These are phyloP conservation scores for Phyllostomus hastatus DNA, from an alignment of 2,113 vertebrate species.

Conservation along the genomic window DNA sequence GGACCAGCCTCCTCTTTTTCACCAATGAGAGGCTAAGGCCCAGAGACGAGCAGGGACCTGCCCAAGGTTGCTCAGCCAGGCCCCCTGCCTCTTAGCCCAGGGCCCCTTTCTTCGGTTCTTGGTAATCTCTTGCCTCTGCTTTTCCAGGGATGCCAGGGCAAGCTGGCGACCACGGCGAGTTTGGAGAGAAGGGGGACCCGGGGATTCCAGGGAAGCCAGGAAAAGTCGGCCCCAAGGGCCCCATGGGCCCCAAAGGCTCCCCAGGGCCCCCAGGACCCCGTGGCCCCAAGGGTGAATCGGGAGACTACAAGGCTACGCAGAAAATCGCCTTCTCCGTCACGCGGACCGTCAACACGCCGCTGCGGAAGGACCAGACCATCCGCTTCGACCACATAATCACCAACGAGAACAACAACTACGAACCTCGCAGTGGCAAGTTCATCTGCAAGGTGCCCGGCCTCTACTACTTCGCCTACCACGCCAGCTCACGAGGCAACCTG, in stretches of 20 bases:
- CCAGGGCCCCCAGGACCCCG: constrained; percentile 66
- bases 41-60: not conserved
- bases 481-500: constrained; percentile 78
- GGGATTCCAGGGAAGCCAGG: constrained; percentile 80
- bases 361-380: constrained; percentile 61
- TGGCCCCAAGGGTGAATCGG: constrained; percentile 73
- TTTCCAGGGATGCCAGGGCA: constrained; percentile 77
- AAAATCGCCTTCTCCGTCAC: constrained; percentile 82
- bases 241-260: constrained; percentile 44
- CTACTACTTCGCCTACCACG: constrained; percentile 89
- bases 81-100: not conserved
- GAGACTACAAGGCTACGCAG: constrained; percentile 71
- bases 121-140: not conserved
- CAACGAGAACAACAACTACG: constrained; percentile 69
- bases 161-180: constrained; percentile 29
- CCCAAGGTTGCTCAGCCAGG: not conserved
- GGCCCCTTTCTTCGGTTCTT: not conserved
- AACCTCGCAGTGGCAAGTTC: constrained; percentile 79
- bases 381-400: constrained; percentile 77
- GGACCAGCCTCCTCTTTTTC: too few relatives aligned
- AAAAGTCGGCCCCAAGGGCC: constrained; percentile 81
- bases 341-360: not conserved
- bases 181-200: constrained; percentile 78
- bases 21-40: not conserved
- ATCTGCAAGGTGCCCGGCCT: constrained; percentile 78